A percentile compares a stretch with the other conserved stretches of the same genome.
phyloP scores from a whole-genome alignment of 2,113 vertebrate genomes.

The Platysternon megacephalum region DNA sequence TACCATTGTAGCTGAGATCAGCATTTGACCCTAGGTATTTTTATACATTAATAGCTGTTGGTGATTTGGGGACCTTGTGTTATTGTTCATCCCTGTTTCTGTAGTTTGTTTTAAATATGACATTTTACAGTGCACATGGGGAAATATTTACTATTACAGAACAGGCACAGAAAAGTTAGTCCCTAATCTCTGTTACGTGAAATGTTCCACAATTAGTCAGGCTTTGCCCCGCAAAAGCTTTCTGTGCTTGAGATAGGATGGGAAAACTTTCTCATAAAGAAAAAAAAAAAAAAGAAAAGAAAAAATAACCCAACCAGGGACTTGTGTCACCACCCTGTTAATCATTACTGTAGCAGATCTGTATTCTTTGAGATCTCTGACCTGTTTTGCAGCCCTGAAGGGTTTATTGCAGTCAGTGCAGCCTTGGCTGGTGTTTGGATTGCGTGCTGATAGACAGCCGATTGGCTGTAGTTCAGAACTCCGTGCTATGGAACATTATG shows the following conservation, averaged over 20 bases:
- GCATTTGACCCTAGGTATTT: background rate
- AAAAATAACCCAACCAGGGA: slow-evolving; percentile 46
- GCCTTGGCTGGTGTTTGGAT: slow-evolving; percentile 77
- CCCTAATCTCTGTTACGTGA: background rate
- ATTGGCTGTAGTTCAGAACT: slow-evolving; percentile 64
- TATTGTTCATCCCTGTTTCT: background rate
- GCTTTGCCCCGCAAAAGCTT: slow-evolving; percentile 8
- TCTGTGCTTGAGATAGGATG: slow-evolving; percentile 53
- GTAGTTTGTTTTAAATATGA: background rate
- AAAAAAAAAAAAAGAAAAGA: background rate
- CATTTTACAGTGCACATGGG: background rate
- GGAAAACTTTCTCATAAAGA: slow-evolving; percentile 57
- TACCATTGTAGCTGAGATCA: rapidly evolving
- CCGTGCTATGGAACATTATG: background rate
- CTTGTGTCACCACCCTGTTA: slow-evolving; percentile 73
- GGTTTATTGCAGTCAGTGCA: slow-evolving; percentile 73
- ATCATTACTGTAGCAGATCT: slow-evolving; percentile 74
- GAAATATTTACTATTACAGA: background rate
- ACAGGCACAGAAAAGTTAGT: background rate
- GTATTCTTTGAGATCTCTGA: slow-evolving; percentile 69
- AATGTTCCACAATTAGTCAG: background rate
- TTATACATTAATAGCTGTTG: background rate
- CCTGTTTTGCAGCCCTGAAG: slow-evolving; percentile 65
- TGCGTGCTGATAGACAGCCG: slow-evolving; percentile 57
- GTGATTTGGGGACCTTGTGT: background rate